Evolutionary conservation across 2,888 invertebrate genomes (phyloP).

Genomic region (Cephus pulcher): DNA sequence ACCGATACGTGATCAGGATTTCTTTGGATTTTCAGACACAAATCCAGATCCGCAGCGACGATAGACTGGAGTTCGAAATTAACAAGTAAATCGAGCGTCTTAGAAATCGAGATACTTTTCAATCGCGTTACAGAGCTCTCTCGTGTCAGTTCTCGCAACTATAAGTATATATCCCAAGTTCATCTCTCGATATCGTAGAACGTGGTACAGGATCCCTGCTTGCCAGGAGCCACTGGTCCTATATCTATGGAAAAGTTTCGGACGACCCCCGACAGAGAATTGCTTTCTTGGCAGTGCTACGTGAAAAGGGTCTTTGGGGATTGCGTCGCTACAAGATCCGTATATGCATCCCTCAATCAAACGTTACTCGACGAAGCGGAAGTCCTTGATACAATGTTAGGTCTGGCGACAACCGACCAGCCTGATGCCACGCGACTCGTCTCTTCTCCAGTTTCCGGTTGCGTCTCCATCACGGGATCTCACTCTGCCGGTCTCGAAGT

Average conservation of each 20-base stretch:
- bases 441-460: not conserved
- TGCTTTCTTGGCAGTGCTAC: not conserved
- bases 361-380: constrained; percentile 6
- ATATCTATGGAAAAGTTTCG: not conserved
- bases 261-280: not conserved
- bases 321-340: not conserved
- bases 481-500: not conserved
- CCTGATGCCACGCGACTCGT: not conserved
- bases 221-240: not conserved
- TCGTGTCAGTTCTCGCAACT: not conserved
- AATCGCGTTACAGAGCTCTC: not conserved
- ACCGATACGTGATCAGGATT: not conserved
- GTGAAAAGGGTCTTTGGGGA: not conserved
- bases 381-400: constrained; percentile 10
- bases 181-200: not conserved
- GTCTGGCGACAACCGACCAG: constrained; percentile 3
- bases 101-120: not conserved
- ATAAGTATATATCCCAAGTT: not conserved
- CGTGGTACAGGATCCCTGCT: not conserved
- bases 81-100: not conserved
- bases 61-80: not conserved
- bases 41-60: not conserved
- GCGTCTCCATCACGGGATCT: not conserved
- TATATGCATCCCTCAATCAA: not conserved
- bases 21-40: not conserved